Conservation (phyloP, 2,113 vertebrate species). For the Cariama cristata region DNA sequence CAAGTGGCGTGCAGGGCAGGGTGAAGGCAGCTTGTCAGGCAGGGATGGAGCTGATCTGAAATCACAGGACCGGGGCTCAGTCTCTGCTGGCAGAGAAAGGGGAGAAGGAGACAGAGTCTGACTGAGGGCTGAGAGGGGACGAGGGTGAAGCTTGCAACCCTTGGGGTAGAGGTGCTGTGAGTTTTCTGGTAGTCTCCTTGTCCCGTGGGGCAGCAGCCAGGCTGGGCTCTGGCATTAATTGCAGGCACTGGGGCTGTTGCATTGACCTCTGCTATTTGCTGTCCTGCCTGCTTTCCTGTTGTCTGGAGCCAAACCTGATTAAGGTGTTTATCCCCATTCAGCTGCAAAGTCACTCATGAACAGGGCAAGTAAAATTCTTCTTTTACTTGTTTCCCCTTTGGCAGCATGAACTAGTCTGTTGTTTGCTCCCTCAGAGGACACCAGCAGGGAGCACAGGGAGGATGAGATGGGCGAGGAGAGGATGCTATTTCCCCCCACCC, state of each 20-base stretch:
- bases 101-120: background rate
- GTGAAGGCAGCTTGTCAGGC: background rate
- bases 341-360: background rate
- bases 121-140: background rate
- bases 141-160: background rate
- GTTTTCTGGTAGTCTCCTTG: background rate
- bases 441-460: background rate
- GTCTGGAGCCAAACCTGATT: background rate
- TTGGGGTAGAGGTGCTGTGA: background rate
- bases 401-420: background rate
- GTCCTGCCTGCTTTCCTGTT: background rate
- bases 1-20: background rate
- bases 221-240: background rate
- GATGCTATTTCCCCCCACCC: fast-evolving
- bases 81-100: background rate
- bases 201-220: background rate
- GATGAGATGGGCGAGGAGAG: background rate
- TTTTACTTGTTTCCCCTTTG: background rate
- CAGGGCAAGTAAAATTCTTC: background rate
- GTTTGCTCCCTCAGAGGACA: background rate
- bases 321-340: background rate
- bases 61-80: background rate
- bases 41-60: background rate
- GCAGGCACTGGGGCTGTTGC: background rate
- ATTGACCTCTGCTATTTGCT: background rate